phyloP scores from a whole-genome alignment of 2,888 invertebrate genomes.

The Cybosia mesomella region DNA sequence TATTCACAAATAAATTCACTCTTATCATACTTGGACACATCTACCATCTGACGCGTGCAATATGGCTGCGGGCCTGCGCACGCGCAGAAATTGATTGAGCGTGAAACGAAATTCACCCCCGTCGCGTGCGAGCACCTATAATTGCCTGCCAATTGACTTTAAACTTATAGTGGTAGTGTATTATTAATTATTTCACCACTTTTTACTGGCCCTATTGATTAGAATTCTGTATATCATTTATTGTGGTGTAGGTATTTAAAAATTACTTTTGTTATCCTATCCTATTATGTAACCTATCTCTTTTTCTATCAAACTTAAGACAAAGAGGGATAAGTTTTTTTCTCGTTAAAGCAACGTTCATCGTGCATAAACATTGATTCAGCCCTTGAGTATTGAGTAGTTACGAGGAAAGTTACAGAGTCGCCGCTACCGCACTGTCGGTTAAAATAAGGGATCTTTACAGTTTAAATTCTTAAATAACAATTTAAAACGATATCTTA shows the following conservation, averaged over 20 bases:
- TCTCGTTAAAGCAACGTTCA: neutral
- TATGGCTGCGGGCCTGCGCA: conserved; percentile 82
- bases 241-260: neutral
- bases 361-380: neutral
- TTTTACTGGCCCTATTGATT: conserved; percentile 38
- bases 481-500: conserved; percentile 27
- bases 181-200: conserved; percentile 62
- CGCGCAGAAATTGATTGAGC: conserved; percentile 86
- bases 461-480: conserved; percentile 1
- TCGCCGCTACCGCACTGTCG: neutral
- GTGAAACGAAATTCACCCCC: conserved; percentile 86
- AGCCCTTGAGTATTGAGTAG: neutral
- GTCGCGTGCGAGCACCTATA: conserved; percentile 72
- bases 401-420: neutral
- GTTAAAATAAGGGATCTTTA: neutral
- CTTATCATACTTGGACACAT: conserved; percentile 63
- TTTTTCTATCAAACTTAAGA: neutral
- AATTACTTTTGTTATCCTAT: neutral
- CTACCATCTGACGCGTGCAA: conserved; percentile 85
- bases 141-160: conserved; percentile 81
- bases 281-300: neutral
- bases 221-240: neutral
- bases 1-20: conserved; percentile 66
- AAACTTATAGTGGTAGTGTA: conserved; percentile 61
- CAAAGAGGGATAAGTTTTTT: neutral